Conservation (phyloP, 2,113 vertebrate species). For the Elephantulus edwardii region DNA sequence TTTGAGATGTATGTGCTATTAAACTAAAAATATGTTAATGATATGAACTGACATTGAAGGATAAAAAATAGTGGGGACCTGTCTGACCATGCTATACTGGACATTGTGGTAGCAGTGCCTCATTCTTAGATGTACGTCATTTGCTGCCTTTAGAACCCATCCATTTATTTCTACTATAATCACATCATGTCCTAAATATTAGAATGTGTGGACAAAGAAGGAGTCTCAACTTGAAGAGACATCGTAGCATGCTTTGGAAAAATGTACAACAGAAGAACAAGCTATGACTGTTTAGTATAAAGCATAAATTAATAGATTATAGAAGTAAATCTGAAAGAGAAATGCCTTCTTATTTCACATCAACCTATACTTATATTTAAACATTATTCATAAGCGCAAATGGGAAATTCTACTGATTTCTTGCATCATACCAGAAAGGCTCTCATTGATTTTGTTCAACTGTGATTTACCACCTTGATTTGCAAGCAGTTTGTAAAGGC, state of each 20-base stretch:
- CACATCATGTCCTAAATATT: background rate
- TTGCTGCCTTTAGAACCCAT: background rate
- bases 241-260: background rate
- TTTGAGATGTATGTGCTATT: background rate
- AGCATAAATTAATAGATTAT: background rate
- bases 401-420: background rate
- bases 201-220: background rate
- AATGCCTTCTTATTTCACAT: background rate
- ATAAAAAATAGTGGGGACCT: background rate
- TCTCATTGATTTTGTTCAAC: background rate
- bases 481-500: background rate
- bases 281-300: background rate
- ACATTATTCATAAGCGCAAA: background rate
- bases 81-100: background rate
- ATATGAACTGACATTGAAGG: background rate
- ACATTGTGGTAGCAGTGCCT: background rate
- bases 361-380: background rate
- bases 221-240: background rate
- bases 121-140: background rate
- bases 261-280: background rate
- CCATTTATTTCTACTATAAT: background rate
- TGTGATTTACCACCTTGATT: background rate
- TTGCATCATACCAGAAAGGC: background rate
- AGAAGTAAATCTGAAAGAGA: background rate
- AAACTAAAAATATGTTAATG: background rate